Evolutionary conservation across 2,888 invertebrate species (phyloP), one percentile per base, ranked within the genome.

Genomic region (Arge pagana): DNA sequence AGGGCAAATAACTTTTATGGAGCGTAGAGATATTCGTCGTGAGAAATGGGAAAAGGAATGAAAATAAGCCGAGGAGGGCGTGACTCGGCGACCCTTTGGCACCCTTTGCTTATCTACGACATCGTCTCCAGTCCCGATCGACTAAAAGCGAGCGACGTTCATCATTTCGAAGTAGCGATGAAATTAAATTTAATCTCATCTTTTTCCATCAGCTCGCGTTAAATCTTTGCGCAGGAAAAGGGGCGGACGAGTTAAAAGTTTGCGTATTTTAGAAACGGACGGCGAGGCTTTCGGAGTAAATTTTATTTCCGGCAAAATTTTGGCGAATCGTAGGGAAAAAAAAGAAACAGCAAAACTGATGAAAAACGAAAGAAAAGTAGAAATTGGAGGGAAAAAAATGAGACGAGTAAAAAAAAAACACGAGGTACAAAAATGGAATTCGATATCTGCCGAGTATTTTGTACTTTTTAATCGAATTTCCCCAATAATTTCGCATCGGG

Each of bases 91-190:
- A 8, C 28, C 28, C 28, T 3, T 3, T n/a, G 4, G 2, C 28
- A 8, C 13, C 33, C 6, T n/a, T 13, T 3, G 13, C 11, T 33
- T 33, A 33, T 33, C 33, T 15, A 3, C 15, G 33, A 33, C 33
- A 33, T 33, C 33, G 33, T 13, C 33, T 8, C 40, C 7, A 26
- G 13, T 40, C 24, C 11, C 40, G 26, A 5, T 23, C 15, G 11
- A 26, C 28, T 28, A 7, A 28, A 41, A 41, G 26, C 41, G n/a
- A 8, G 16, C 18, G 11, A 26, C 28, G 24, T 41, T 41, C 41
- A 18, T 41, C 41, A n/a, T 16, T 16, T 28, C 15, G 21, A 11
- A 40, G 28, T 16, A 26, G 7, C 18, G 41, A 19, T 41, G 28
- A 26, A 24, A 26, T 41, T 28, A 26, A 26, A 24, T 11, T 28